phyloP scores from a whole-genome alignment of 2,888 invertebrate species.

The Drosophila pegasa region DNA sequence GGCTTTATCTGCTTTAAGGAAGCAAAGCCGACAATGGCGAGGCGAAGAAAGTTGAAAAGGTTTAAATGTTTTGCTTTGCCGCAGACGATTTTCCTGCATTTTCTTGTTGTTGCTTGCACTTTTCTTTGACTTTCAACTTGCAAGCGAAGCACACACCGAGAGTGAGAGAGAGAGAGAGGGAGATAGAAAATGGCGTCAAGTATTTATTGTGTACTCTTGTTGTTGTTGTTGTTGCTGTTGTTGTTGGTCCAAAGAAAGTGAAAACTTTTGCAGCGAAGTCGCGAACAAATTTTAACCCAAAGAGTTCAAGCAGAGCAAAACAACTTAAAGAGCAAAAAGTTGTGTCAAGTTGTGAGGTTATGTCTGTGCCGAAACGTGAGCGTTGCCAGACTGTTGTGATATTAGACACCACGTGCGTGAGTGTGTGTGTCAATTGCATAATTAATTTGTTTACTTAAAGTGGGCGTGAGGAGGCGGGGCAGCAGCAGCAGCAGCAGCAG shows the following conservation, averaged over 20 bases:
- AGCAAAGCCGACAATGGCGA: constrained; percentile 5
- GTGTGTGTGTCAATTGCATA: constrained; percentile 14
- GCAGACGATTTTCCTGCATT: constrained; percentile 55
- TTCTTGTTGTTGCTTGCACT: constrained; percentile 61
- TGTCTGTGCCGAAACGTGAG: constrained; percentile 19
- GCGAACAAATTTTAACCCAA: constrained; percentile 70
- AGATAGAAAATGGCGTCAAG: constrained; percentile 67
- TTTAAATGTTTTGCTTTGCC: constrained; percentile 65
- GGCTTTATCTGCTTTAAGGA: constrained; percentile 7
- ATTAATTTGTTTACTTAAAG: constrained; percentile 8
- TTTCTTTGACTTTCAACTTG: constrained; percentile 70
- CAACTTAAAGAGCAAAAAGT: constrained; percentile 53
- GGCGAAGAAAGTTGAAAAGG: constrained; percentile 42
- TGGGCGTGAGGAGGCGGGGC: background rate
- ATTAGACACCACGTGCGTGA: background rate
- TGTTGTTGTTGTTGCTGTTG: constrained; percentile 35
- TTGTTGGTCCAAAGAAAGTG: constrained; percentile 63
- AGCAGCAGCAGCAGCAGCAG: background rate
- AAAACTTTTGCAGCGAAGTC: constrained; percentile 71
- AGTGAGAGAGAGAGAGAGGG: constrained; percentile 13
- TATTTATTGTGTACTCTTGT: constrained; percentile 65
- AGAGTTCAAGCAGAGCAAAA: constrained; percentile 37
- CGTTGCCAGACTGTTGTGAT: constrained; percentile 19
- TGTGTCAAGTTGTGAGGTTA: constrained; percentile 51
- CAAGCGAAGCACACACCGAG: constrained; percentile 44